Conservation (phyloP, 2,797 vertebrate genomes). For the Fistularia tabacaria region DNA sequence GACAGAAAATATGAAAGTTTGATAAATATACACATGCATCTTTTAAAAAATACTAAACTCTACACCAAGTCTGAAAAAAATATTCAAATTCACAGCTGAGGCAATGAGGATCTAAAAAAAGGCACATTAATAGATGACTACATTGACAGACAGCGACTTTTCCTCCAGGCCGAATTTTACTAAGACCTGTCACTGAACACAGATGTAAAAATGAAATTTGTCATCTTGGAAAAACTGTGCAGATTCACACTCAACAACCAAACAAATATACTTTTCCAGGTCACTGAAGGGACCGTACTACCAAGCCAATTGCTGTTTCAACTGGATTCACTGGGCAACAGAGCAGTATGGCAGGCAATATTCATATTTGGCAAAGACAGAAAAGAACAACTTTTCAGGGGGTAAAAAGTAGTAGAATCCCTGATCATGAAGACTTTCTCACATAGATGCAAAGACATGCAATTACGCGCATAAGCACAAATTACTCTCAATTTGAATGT, state of each 20-base stretch:
- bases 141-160: conserved; percentile 28
- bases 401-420: no score
- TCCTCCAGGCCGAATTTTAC: conserved; percentile 33
- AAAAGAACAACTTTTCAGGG: no score
- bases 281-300: not conserved
- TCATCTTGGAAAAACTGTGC: not conserved
- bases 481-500: no score
- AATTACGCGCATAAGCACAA: no score
- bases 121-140: conserved; percentile 23
- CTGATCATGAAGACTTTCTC: no score
- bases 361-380: no score
- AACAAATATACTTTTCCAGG: not conserved
- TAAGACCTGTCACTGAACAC: conserved; percentile 6
- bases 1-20: not conserved
- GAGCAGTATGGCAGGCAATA: no score
- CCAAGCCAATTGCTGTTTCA: no score
- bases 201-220: not conserved
- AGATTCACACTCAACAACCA: not conserved
- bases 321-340: no score
- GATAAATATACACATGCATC: no score
- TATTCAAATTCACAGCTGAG: conserved; percentile 7
- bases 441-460: no score
- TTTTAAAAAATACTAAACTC: no score
- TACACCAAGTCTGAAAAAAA: conserved; percentile 6
- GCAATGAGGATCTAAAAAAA: conserved; percentile 16